phyloP scores from a whole-genome alignment of 2,797 vertebrate species.

The Cottoperca gobio region DNA sequence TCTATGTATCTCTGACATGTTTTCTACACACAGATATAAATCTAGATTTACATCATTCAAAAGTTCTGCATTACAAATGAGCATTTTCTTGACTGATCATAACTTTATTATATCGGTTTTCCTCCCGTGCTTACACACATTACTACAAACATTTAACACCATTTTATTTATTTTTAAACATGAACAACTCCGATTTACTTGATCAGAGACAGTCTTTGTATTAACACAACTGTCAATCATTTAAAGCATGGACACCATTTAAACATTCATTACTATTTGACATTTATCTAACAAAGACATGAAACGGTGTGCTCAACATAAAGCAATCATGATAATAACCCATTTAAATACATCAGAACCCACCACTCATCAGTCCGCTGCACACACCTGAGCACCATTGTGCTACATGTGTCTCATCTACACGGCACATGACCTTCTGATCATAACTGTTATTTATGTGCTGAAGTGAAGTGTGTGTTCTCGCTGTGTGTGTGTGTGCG shows the following conservation, averaged over 20 bases:
- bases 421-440: slow-evolving; percentile 47
- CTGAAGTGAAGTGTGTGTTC: slow-evolving; percentile 43
- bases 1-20: no score
- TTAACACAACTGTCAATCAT: slow-evolving; percentile 5
- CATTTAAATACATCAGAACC: background rate
- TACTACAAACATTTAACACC: background rate
- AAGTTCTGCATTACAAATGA: no score
- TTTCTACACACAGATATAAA: no score
- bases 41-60: no score
- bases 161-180: no score
- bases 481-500: slow-evolving; percentile 7
- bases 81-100: background rate
- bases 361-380: slow-evolving; percentile 8
- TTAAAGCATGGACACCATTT: background rate
- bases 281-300: slow-evolving; percentile 56
- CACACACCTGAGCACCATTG: slow-evolving; percentile 15
- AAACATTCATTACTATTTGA: slow-evolving; percentile 37
- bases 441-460: slow-evolving; percentile 51
- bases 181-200: background rate
- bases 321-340: slow-evolving; percentile 51
- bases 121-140: background rate
- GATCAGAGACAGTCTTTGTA: background rate
- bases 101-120: background rate
- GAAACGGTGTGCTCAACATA: slow-evolving; percentile 34
- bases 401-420: slow-evolving; percentile 13